Base-by-base conservation (phyloP, 2,888 invertebrate genomes). In the Tetranychus truncatus region DNA sequence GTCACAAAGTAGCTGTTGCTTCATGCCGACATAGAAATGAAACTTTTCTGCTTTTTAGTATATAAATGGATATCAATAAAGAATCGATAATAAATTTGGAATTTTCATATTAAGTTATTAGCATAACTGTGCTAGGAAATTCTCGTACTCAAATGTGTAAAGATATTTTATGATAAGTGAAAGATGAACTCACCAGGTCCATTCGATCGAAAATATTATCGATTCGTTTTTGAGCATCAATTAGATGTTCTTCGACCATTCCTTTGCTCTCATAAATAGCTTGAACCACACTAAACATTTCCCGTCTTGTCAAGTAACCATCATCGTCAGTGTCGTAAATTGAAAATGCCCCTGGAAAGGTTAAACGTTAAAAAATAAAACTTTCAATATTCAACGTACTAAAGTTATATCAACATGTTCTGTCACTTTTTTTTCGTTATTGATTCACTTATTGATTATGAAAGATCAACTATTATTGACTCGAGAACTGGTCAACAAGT, bases 241-340 rank as follows among this genome's bases (percentile, higher is more conserved):
- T 74, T 20, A n/a, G 45, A 4, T 72, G 34, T 15, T 45, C 46
- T 11, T 45, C 1, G 15, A 7, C 11, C 21, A 71, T 45, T 7
- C 71, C 71, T 71, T 71, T 71, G 45, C 74, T 9, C 34, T 45
- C 71, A 24, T 78, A 77, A 71, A 79, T 77, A 67, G 79, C 78
- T 18, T 74, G 75, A 2, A 79, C 77, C 46, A 79, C 77, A 74
- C 78, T 78, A 66, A 77, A 71, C 79, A 79, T 79, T 71, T 79
- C 79, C 4, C 75, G 76, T 1, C 77, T 72, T 2, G 78, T 77
- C 8, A 79, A 78, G 73, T 76, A 79, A 3, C 79, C 79, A 75
- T 79, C 79, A 67, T 77, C 78, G 76, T 78, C 79, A 72, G 77
- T 78, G 74, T 79, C 79, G 74, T 79, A 79, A 24, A 79, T 71